A percentile compares a stretch with the other conserved stretches of the same genome.
Conservation (phyloP, 2,113 vertebrate genomes). For the Dromaius novaehollandiae region DNA sequence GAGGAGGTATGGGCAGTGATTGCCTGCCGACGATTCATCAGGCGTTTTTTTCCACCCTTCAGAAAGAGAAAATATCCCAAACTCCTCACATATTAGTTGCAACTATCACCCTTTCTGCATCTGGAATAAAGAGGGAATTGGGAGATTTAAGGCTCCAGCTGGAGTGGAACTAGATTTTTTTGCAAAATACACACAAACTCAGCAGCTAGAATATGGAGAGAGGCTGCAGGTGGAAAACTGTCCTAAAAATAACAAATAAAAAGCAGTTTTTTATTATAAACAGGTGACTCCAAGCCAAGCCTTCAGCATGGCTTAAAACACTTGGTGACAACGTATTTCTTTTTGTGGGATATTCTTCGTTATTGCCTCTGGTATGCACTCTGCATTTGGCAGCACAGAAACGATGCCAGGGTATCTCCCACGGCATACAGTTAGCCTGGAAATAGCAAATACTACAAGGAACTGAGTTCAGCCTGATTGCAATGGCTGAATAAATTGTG, state of each 20-base stretch:
- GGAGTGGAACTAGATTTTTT: background rate
- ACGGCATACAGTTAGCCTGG: rapidly evolving
- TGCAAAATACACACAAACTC: background rate
- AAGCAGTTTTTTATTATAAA: background rate
- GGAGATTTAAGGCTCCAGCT: constrained; percentile 6
- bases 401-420: rapidly evolving
- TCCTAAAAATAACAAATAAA: background rate
- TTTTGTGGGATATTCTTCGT: too few relatives aligned
- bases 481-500: rapidly evolving
- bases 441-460: rapidly evolving
- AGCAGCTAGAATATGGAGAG: background rate
- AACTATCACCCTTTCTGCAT: background rate
- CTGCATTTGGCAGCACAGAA: background rate
- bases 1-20: background rate
- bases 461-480: background rate
- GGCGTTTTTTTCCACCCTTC: background rate
- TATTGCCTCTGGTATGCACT: background rate
- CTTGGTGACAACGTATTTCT: background rate
- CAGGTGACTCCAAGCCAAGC: background rate
- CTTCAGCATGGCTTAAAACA: background rate
- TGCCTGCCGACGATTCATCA: background rate
- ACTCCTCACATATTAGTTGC: background rate
- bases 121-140: background rate
- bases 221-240: background rate
- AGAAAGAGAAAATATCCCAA: background rate